Base-by-base conservation (phyloP, 1,140 invertebrate genomes). In the Chymomyza costata region DNA sequence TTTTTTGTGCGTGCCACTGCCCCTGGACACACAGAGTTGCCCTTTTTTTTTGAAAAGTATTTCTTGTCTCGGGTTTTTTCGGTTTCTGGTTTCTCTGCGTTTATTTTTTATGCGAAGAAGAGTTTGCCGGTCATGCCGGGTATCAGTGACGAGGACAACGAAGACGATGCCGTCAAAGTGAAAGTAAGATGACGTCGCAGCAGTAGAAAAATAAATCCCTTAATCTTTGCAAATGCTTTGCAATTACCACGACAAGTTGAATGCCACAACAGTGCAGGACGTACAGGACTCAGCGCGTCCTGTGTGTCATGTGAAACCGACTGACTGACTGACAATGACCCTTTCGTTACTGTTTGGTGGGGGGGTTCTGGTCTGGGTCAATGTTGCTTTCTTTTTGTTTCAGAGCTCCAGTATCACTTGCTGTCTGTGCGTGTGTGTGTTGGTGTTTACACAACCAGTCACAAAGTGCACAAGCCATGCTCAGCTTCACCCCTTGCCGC, bases 221-320 rank as follows among this genome's bases (percentile, higher is more conserved):
- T 83, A 83, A 83, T 83, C 81, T 83, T 83, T 81, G 81, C 65
- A 76, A 83, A 83, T 83, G 74, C 70, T 78, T 78, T 76, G 76
- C 81, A 83, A 83, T 83, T 83, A 83, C 74, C 65, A 71, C 70
- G 57, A 71, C 73, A 80, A 76, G 71, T 74, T 58, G 48, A 66
- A 62, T 66, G 60, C 59, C 58, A 49, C 38, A 32, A 48, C 35
- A 25, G 49, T 32, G 48, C 30, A 0, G 5, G 7, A 5, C 35
- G 13, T 3, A 7, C 14, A 5, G 5, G 5, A 17, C 8, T 6
- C 46, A 47, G 48, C 47, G 41, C 34, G 13, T 14, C 5, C 35
- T 17, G 2, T 6, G 35, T 38, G 35, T 38, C 35, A 38, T 38
- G 35, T 38, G 35, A 38, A 13, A 38, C 35, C 14, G 35, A 6